Evolutionary conservation across 2,113 vertebrate species (phyloP), one percentile per base, ranked within the genome.

Genomic region (Coryphaenoides rupestris): DNA sequence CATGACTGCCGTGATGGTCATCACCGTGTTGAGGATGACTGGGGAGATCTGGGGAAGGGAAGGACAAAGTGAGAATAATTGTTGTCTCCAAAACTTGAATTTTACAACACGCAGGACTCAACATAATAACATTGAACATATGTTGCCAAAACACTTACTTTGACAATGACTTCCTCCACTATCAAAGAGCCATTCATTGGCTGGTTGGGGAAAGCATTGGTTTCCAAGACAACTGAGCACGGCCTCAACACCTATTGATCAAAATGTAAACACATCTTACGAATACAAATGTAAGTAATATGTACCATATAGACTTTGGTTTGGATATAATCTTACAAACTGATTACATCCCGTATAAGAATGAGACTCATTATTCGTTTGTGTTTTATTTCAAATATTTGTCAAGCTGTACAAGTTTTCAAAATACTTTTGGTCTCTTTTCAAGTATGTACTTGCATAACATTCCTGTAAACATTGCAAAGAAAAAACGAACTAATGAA

Each of bases 21-120:
- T 78, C 54, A 98, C 92, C 0, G 97, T 96, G 74, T 96, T 98
- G 60, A 99, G 88, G 87, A 98, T 99, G 75, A 98, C 93, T 0
- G 97, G 97, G 0, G 96, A 98, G 53, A 99, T 91, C 96, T 99
- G 67, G 24, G 7, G 49, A 16, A 62, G 1, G 2, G 21, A 46
- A 19, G 24, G 15, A 40, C 33, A 7, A 40, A 40, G 1, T 54
- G 52, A 12, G n/a, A 54, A 19, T 3, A 5, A 40, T 40, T 9
- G 33, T 40, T 12, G 33, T 40, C 33, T 40, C 10, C 19, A 16
- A 57, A 24, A 23, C 13, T 16, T 16, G 23, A 57, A 3, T 40
- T 12, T 40, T 12, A 40, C 33, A 40, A 22, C 21, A 5, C 2
- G 19, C 54, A 55, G 19, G 19, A 55, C 33, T 57, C n/a, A 54